Evolutionary conservation across 2,888 invertebrate species (phyloP), one percentile per base, ranked within the genome.

Genomic region (Conistra vaccinii): DNA sequence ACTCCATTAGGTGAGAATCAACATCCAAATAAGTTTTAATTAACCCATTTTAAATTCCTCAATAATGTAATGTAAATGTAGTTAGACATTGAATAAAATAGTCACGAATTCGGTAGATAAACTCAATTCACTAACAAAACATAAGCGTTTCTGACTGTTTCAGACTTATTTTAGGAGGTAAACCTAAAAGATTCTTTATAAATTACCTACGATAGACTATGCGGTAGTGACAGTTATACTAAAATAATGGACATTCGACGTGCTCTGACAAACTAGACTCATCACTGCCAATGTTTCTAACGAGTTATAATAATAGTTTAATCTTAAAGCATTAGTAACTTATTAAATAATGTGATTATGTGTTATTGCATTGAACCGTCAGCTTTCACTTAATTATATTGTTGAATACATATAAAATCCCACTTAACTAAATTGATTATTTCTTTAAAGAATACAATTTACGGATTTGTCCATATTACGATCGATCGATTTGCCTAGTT

Each of bases 331-430:
- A 60, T 73, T 55, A 48, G 17, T 72, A 53, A 35, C n/a, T 68
- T 78, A 75, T 45, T 53, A 60, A 62, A 51, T 73, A 75, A 62
- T 72, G 71, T 73, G 72, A 85, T 85, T 63, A 74, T 63, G 23
- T 42, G 74, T 58, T 77, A 67, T 72, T 80, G 76, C 74, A 76
- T 73, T 69, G 35, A 67, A 71, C 20, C 14, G 58, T 63, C 51
- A 73, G n/a, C 45, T 61, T 82, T 42, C 29, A 62, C 10, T 60
- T 60, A 32, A 32, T 10, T 10, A 65, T 55, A 55, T 14, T 51
- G 3, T 65, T 29, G 12, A 51, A 51, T 63, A 60, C 51, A 71
- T n/a, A n/a, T 14, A 29, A 39, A 26, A 48, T 45, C 45, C 23
- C 14, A 61, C 20, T 32, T 65, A 39, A 1, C 14, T 53, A n/a